These are phyloP conservation scores for Drosophila tropicalis DNA, from an alignment of 1,140 invertebrate species.

Conservation along the genomic window DNA sequence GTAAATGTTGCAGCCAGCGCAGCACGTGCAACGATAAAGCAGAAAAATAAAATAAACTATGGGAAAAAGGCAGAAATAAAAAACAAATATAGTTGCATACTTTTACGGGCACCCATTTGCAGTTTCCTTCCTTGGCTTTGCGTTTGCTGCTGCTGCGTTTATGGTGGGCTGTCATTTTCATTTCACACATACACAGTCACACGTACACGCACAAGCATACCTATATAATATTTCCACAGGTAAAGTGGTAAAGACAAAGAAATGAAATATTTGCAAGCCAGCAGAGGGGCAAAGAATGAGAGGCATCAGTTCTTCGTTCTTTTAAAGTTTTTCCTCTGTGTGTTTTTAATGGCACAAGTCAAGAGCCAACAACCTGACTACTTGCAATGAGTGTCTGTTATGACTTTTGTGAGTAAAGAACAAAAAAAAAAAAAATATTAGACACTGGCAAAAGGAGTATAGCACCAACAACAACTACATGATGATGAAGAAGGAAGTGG, in stretches of 20 bases:
- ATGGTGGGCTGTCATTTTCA: constrained; percentile 8
- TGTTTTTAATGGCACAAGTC: constrained; percentile 21
- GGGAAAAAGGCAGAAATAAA: not conserved
- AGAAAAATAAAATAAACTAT: constrained; percentile 4
- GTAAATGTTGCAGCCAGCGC: constrained; percentile 1
- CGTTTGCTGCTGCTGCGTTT: constrained; percentile 13
- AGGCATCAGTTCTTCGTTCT: constrained; percentile 3
- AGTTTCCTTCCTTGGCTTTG: constrained; percentile 12
- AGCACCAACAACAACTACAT: not conserved
- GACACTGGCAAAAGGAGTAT: not conserved
- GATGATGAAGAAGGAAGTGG: constrained; percentile 12
- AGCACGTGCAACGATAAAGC: constrained; percentile 16
- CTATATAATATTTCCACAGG: constrained; percentile 7
- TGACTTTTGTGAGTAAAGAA: constrained; percentile 1
- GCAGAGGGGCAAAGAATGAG: not conserved
- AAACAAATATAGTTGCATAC: constrained; percentile 21
- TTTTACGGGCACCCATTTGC: constrained; percentile 18
- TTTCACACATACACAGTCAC: not conserved
- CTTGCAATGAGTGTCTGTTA: constrained; percentile 10
- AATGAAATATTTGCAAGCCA: constrained; percentile 52
- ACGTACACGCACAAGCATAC: not conserved
- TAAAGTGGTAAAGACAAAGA: constrained; percentile 46
- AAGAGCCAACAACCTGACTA: constrained; percentile 12
- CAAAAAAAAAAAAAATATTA: not conserved
- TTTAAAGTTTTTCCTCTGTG: constrained; percentile 8